Evolutionary conservation across 1,140 invertebrate species (phyloP).

Genomic region (Linepithema humile): DNA sequence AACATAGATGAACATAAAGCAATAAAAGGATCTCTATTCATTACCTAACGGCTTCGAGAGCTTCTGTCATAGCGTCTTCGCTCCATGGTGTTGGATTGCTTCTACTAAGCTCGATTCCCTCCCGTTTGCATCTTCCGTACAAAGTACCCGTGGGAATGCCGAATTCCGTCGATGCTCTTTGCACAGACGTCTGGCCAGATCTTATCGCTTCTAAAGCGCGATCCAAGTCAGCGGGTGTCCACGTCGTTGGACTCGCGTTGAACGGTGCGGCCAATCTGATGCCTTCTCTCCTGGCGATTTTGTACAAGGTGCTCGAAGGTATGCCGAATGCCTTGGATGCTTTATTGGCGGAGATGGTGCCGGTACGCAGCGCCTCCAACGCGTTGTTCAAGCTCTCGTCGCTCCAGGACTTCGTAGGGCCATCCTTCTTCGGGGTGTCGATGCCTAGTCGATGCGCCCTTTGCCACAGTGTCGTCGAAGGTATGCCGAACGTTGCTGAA

Average conservation of each 20-base stretch:
- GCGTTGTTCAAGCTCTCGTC: constrained; percentile 93
- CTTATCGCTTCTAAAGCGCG: constrained; percentile 93
- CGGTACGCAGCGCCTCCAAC: constrained; percentile 91
- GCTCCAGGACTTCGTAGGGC: constrained; percentile 93
- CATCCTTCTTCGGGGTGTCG: constrained; percentile 95
- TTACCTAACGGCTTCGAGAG: constrained; percentile 93
- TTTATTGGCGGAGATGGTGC: constrained; percentile 94
- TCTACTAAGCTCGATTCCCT: constrained; percentile 94
- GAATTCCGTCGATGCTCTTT: constrained; percentile 92
- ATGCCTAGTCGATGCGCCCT: constrained; percentile 93
- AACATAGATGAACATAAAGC: background rate
- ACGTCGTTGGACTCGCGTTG: constrained; percentile 95
- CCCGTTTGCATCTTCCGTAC: constrained; percentile 94
- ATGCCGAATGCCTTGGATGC: constrained; percentile 96
- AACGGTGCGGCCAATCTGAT: constrained; percentile 94
- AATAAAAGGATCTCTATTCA: constrained; percentile 42
- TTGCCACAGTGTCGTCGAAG: constrained; percentile 95
- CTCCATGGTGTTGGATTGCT: constrained; percentile 95
- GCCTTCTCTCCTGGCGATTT: constrained; percentile 94
- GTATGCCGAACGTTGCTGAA: constrained; percentile 93
- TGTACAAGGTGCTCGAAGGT: constrained; percentile 94
- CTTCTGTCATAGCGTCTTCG: constrained; percentile 95
- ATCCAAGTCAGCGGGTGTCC: constrained; percentile 93
- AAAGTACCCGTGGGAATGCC: constrained; percentile 94
- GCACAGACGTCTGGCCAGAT: constrained; percentile 92